Percentiles rank a stretch among this genome's conserved stretches.
These are phyloP conservation scores for Alcedo atthis DNA, from an alignment of 2,797 vertebrate species.

Conservation along the genomic window DNA sequence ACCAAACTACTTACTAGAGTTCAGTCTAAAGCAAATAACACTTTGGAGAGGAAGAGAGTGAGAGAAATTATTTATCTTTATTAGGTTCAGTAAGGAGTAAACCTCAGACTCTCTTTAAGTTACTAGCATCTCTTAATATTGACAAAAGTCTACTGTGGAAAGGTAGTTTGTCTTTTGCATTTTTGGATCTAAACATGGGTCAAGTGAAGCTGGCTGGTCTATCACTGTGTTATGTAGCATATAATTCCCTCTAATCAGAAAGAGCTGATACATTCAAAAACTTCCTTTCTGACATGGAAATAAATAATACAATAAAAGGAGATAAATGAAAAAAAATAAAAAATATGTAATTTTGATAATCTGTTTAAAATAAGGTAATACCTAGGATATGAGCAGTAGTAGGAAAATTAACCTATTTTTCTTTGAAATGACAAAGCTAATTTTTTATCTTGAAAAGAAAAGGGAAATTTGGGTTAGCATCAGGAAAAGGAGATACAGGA, in stretches of 20 bases:
- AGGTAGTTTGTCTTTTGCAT: not conserved
- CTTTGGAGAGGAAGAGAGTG: not conserved
- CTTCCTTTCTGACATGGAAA: not conserved
- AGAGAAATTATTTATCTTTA: not conserved
- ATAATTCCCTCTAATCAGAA: not conserved
- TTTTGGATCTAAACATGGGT: not conserved
- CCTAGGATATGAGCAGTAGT: not conserved
- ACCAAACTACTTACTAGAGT: not conserved
- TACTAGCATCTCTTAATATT: not conserved
- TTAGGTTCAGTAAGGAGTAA: not conserved
- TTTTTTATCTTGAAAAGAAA: not conserved
- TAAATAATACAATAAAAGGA: slow-evolving; percentile 29
- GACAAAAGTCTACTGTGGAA: not conserved
- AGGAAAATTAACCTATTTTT: not conserved
- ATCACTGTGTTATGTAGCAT: not conserved
- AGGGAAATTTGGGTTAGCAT: not conserved
- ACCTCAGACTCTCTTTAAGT: not conserved
- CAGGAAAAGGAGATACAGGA: rapidly evolving
- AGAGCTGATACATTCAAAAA: not conserved
- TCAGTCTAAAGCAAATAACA: not conserved
- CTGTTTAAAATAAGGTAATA: not conserved
- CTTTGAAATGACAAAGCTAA: not conserved
- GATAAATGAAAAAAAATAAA: not conserved
- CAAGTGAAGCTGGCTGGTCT: not conserved
- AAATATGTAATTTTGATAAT: not conserved